Evolutionary conservation across 2,888 invertebrate genomes (phyloP).

Genomic region (Apamea anceps): DNA sequence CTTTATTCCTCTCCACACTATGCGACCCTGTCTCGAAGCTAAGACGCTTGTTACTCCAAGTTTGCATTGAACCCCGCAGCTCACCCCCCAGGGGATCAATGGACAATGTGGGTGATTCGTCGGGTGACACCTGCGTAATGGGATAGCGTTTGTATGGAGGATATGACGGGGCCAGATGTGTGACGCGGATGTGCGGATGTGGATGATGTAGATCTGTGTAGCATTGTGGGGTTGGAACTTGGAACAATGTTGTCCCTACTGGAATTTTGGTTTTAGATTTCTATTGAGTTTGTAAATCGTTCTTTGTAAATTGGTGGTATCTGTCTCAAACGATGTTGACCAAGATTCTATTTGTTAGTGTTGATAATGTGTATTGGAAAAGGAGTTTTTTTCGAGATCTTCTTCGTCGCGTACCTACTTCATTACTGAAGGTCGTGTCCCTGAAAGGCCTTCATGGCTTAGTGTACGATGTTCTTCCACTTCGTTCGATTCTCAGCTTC

Average conservation of each 20-base stretch:
- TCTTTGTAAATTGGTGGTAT: neutral
- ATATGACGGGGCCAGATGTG: constrained; percentile 56
- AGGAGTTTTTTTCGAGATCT: neutral
- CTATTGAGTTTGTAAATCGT: neutral
- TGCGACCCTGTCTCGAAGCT: constrained; percentile 54
- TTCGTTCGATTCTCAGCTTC: no score
- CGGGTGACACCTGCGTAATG: constrained; percentile 74
- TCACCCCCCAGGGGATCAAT: constrained; percentile 70
- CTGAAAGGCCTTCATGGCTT: no score
- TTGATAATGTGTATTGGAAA: neutral
- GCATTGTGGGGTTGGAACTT: constrained; percentile 7
- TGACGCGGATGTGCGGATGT: constrained; percentile 7
- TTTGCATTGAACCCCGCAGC: constrained; percentile 81
- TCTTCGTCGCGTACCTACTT: no score
- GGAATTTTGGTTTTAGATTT: neutral
- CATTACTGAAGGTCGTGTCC: no score
- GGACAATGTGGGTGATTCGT: constrained; percentile 79
- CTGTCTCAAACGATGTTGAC: neutral
- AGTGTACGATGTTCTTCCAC: no score
- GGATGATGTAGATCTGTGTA: constrained; percentile 15
- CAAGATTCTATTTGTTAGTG: neutral
- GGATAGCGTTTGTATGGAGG: constrained; percentile 70
- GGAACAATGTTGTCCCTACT: constrained; percentile 11
- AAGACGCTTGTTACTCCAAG: constrained; percentile 86
- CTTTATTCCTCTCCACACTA: constrained; percentile 61